Conservation (phyloP, 2,797 vertebrate species). For the Manis crassicaudata region DNA sequence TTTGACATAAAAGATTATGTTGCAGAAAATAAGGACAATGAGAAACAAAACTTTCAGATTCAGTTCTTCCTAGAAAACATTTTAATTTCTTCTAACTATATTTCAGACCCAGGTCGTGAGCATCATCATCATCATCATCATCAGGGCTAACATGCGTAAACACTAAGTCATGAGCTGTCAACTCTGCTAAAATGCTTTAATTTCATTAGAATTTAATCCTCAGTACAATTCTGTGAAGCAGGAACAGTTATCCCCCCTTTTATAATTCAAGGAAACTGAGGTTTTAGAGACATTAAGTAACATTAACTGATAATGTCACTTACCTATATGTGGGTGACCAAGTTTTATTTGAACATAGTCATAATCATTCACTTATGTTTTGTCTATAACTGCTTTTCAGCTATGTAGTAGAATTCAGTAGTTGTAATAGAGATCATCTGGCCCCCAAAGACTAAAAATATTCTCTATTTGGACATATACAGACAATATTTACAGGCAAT, state of each 20-base stretch:
- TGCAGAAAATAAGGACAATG: background rate
- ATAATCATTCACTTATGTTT: background rate
- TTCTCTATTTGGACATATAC: background rate
- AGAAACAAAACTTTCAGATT: background rate
- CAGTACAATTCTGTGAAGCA: background rate
- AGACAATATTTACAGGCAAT: slow-evolving; percentile 33
- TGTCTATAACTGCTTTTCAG: background rate
- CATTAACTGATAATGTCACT: background rate
- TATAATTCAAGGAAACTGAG: background rate
- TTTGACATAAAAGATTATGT: background rate
- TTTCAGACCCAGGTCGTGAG: background rate
- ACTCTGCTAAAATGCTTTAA: background rate
- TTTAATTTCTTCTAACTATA: background rate
- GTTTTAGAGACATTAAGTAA: background rate
- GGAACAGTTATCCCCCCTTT: background rate
- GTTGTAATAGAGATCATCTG: background rate
- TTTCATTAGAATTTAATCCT: background rate
- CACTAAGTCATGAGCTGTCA: background rate
- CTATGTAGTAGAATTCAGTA: background rate
- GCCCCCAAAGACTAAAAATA: background rate
- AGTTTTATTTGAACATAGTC: background rate
- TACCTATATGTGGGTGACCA: background rate
- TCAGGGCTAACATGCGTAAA: background rate
- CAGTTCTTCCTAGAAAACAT: background rate
- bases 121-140: background rate